Percentiles rank a stretch among this genome's conserved stretches.
Evolutionary conservation across 2,113 vertebrate species (phyloP).

Genomic region (Rhadina sibilatrix): DNA sequence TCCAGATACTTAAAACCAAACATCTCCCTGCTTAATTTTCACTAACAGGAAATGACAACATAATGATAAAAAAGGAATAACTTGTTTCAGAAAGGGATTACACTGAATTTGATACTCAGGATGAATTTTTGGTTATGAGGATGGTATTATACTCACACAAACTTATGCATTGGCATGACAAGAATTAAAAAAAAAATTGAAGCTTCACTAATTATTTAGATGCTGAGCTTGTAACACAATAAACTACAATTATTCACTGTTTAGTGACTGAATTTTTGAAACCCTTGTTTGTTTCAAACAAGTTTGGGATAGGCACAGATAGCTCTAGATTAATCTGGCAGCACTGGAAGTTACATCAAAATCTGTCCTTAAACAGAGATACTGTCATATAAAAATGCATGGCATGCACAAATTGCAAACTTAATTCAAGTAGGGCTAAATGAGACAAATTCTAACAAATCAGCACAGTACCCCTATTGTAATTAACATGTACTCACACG

Average conservation of each 20-base stretch:
- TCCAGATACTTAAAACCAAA: background rate
- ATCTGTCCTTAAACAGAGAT: background rate
- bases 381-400: background rate
- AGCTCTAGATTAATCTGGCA: background rate
- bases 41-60: background rate
- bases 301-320: background rate
- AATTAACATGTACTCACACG: slow-evolving; percentile 54
- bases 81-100: background rate
- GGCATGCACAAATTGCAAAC: background rate
- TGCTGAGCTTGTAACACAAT: background rate
- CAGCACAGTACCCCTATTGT: background rate
- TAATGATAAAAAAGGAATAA: background rate
- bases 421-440: slow-evolving; percentile 41
- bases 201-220: background rate
- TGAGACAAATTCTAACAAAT: slow-evolving; percentile 40
- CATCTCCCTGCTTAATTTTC: background rate
- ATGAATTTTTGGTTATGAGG: background rate
- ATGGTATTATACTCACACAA: background rate
- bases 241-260: background rate
- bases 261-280: background rate
- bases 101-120: background rate
- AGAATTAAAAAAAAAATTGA: background rate
- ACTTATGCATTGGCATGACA: background rate
- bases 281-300: background rate
- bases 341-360: background rate